Evolutionary conservation across 2,888 invertebrate genomes (phyloP).

Genomic region (Epinotia demarniana): DNA sequence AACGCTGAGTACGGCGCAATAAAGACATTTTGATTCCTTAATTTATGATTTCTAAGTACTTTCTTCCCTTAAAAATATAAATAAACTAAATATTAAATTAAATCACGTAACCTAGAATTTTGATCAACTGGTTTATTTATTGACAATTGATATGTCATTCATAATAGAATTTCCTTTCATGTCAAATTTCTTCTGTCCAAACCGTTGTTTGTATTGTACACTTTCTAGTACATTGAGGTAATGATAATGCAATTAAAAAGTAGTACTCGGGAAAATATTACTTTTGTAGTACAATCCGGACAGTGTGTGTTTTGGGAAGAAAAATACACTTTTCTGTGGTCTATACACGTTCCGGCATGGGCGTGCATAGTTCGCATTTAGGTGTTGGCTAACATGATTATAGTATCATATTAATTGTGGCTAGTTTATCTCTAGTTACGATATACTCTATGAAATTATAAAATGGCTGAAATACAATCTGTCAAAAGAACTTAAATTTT

Average conservation of each 20-base stretch:
- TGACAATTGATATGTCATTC: conserved; percentile 18
- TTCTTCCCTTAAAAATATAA: neutral
- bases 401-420: neutral
- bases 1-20: conserved; percentile 53
- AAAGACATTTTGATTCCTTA: conserved; percentile 54
- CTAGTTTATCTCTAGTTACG: neutral
- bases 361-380: neutral
- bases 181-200: no score
- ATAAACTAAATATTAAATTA: neutral
- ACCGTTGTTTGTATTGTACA: neutral
- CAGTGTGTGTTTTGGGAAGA: neutral
- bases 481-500: conserved; percentile 17
- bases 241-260: no score
- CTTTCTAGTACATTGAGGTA: no score
- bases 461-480: conserved; percentile 35
- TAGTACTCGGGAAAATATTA: no score
- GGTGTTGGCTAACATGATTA: conserved; percentile 5
- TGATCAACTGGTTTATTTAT: conserved; percentile 33
- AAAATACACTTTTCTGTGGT: neutral
- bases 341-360: neutral
- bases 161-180: neutral
- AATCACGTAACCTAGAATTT: conserved; percentile 41
- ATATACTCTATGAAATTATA: conserved; percentile 6
- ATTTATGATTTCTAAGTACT: neutral
- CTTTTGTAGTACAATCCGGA: neutral